Conservation (phyloP, 2,113 vertebrate genomes). For the Catharus minimus region DNA sequence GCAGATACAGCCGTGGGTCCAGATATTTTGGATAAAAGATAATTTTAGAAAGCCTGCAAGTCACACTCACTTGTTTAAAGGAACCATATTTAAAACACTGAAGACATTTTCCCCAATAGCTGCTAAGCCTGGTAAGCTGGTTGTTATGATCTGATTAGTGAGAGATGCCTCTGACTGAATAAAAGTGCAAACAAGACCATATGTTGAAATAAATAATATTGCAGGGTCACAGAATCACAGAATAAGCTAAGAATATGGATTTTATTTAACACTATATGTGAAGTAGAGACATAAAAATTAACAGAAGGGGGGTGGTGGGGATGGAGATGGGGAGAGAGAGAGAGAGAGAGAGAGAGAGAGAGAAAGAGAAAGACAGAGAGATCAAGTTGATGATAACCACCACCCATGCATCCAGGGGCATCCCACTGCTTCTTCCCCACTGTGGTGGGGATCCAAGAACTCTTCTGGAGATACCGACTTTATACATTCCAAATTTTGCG, state of each 20-base stretch:
- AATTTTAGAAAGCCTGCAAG: neutral
- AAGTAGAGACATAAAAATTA: neutral
- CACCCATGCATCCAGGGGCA: too few relatives aligned
- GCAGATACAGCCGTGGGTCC: fast-evolving
- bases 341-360: too few relatives aligned
- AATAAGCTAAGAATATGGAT: neutral
- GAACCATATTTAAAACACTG: neutral
- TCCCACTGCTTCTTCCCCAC: neutral
- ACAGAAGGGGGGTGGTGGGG: neutral
- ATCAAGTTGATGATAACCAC: too few relatives aligned
- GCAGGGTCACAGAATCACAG: neutral
- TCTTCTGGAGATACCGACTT: neutral
- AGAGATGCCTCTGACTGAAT: neutral
- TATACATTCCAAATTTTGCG: neutral
- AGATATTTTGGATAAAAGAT: neutral
- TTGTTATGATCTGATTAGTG: neutral
- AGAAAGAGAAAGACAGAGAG: neutral
- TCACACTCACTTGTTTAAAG: neutral
- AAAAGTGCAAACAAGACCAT: neutral
- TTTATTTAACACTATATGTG: neutral
- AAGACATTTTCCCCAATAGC: neutral
- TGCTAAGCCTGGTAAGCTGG: neutral
- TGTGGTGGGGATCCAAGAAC: too few relatives aligned
- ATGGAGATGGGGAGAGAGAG: neutral
- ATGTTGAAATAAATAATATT: neutral